phyloP scores from a whole-genome alignment of 2,888 invertebrate genomes.

The Tenthredo notha region DNA sequence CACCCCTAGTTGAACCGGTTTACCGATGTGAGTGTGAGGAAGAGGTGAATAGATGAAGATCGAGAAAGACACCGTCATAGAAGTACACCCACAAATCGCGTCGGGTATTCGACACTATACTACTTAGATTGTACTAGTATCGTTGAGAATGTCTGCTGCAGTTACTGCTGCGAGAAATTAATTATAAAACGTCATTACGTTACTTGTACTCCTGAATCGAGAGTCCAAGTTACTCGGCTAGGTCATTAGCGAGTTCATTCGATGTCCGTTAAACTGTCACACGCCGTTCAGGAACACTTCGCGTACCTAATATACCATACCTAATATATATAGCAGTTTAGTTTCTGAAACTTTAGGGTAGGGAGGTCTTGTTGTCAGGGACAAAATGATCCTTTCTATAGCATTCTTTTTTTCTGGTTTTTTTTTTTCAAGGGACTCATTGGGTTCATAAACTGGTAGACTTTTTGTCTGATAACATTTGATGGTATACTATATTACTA shows the following conservation, averaged over 20 bases:
- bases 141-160: constrained; percentile 1
- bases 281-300: constrained; percentile 1
- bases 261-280: constrained; percentile 41
- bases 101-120: neutral
- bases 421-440: neutral
- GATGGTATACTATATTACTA: neutral
- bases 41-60: constrained; percentile 39
- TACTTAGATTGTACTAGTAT: neutral
- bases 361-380: neutral
- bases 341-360: neutral
- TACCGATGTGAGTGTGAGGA: constrained; percentile 63
- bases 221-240: constrained; percentile 1
- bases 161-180: constrained; percentile 41
- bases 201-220: constrained; percentile 28
- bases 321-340: constrained; percentile 4
- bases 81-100: neutral
- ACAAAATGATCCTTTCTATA: neutral
- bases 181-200: constrained; percentile 48
- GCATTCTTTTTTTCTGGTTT: neutral
- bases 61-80: constrained; percentile 17
- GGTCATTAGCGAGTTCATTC: constrained; percentile 50
- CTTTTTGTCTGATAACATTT: constrained; percentile 6
- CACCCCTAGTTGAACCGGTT: constrained; percentile 75
- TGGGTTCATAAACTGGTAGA: constrained; percentile 9
- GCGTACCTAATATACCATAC: neutral